Evolutionary conservation across 2,797 vertebrate genomes (phyloP), one percentile per base, ranked within the genome.

Genomic region (Sciaenops ocellatus): DNA sequence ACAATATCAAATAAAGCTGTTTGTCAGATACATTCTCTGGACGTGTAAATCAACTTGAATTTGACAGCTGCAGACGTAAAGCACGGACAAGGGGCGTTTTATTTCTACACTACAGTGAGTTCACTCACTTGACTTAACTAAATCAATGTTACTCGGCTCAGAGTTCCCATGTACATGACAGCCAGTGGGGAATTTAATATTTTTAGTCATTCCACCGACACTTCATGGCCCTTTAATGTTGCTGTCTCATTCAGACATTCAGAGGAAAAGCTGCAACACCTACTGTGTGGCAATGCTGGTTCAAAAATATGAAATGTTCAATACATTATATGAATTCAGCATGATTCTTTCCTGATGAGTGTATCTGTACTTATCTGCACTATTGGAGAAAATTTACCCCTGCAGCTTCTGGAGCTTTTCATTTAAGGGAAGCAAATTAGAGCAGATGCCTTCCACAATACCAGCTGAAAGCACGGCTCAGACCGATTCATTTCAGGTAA

Each of bases 401-500:
- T 61, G 50, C 28, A 67, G 51, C 56, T 71, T 41, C 57, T 30
- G 59, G 41, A 76, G 57, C 11, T 5, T 69, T 82, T 81, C 42
- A 65, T 78, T 26, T 30, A 38, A 59, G 47, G 50, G 62, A 69
- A 51, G 41, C 59, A 73, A 77, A 80, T 83, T 66, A 82, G 78
- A 79, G 72, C 55, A 63, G 64, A 63, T 46, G 46, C 61, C 59
- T 78, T 44, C 50, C 56, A 67, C 77, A 34, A 51, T 28, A 47
- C 11, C 50, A 34, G 57, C 52, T 76, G 65, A 79, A 85, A 82
- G 78, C 64, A 42, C 72, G 69, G 83, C 28, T 81, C 69, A 80
- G 48, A 67, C 63, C 16, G 52, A 82, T 87, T 83, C 69, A 78
- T 83, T 87, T 74, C 73, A 84, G 88, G 84, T 85, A 77, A 90